Evolutionary conservation across 1,140 invertebrate species (phyloP), one percentile per base, ranked within the genome.

Genomic region (Holotrichia oblita): DNA sequence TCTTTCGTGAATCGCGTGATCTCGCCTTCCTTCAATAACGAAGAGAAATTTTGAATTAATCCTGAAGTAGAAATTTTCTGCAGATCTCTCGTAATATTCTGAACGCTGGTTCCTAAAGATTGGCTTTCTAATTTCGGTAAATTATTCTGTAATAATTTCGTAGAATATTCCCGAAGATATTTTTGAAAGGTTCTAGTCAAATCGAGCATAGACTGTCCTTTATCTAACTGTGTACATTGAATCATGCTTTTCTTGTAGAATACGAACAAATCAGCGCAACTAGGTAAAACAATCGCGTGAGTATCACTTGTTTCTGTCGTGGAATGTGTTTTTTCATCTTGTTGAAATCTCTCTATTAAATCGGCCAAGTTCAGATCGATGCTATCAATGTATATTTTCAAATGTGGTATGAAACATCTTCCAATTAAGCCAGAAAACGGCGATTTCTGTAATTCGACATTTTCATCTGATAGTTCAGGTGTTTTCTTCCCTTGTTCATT

Each of bases 221-320:
- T 97, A 84, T 95, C 97, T 8, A 99, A 90, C 82, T 99, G 95
- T 42, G 95, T 95, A 84, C 97, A 99, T 88, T 99, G 98, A 4
- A 99, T 93, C 89, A 99, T 93, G 82, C 97, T 99, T 85, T 99
- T 99, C 87, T 99, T 99, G 81, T 96, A 96, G 88, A 96, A 96
- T 0, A 96, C 91, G 87, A 96, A 96, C 64, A 99, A 89, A 89
- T 99, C 98, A 0, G 97, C 98, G 87, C 97, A 98, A 72, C 95
- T 96, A 0, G 96, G 93, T 64, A 98, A 88, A 73, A 98, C 96
- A 40, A 93, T 90, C 64, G 91, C 92, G 41, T 90, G 89, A 6
- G 89, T 89, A 74, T 88, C 89, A 7, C 88, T 89, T 61, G 88
- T 88, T 55, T 89, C 90, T 41, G 82, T 88, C 77, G 89, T 75